Conservation (phyloP, 1,140 invertebrate genomes). For the Saccostrea cuccullata region DNA sequence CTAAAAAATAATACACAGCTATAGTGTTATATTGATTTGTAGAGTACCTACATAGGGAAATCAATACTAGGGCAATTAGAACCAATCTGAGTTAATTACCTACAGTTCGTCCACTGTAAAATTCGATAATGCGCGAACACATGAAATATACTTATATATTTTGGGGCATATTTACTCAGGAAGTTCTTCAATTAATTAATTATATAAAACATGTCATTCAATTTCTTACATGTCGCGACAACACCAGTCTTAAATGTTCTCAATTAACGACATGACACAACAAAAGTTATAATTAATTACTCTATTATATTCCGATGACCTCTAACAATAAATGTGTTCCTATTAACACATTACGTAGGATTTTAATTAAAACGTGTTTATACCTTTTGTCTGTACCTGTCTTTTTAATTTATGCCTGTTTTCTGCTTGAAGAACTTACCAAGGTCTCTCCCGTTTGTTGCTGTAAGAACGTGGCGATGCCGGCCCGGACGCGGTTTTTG, state of each 20-base stretch:
- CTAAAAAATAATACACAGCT: background rate
- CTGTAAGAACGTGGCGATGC: constrained; percentile 92
- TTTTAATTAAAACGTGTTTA: constrained; percentile 13
- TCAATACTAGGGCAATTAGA: background rate
- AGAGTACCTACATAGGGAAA: background rate
- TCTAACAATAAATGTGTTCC: background rate
- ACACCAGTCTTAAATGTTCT: background rate
- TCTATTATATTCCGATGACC: background rate
- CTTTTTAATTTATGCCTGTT: constrained; percentile 19
- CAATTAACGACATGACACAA: background rate
- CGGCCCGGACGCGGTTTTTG: constrained; percentile 94
- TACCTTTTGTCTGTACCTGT: background rate
- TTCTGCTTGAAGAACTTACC: constrained; percentile 34
- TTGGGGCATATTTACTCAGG: background rate
- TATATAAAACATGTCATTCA: background rate
- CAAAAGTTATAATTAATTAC: background rate
- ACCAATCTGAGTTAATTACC: background rate
- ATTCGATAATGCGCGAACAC: background rate
- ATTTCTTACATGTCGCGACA: constrained; percentile 13
- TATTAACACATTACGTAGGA: constrained; percentile 5
- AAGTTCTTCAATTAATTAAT: background rate
- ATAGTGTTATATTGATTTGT: background rate
- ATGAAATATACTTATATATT: background rate
- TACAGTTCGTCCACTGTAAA: background rate
- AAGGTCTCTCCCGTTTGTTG: constrained; percentile 39